A percentile compares a stretch with the other conserved stretches of the same genome.
Conservation (phyloP, 2,113 vertebrate genomes). For the Pituophis catenifer region DNA sequence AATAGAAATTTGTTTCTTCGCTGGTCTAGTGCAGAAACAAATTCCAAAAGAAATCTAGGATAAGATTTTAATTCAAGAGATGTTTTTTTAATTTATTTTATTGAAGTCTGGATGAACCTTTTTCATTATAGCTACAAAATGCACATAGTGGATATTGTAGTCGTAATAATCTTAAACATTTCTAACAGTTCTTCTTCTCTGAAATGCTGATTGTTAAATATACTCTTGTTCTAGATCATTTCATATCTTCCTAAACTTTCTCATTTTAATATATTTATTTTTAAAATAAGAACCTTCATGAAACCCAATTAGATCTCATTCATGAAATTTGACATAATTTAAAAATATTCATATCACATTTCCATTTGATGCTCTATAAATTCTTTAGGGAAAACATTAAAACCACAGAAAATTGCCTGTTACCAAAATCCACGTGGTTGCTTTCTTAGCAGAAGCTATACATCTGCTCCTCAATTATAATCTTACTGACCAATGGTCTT, state of each 20-base stretch:
- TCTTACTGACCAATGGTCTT: slow-evolving; percentile 17
- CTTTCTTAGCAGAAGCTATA: slow-evolving; percentile 26
- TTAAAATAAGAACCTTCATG: slow-evolving; percentile 13
- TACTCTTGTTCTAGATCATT: background rate
- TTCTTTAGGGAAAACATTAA: slow-evolving; percentile 57
- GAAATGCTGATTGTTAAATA: background rate
- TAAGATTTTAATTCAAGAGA: background rate
- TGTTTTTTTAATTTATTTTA: background rate
- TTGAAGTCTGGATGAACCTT: background rate
- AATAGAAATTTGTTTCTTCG: background rate
- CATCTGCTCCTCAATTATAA: slow-evolving; percentile 46
- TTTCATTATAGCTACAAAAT: background rate
- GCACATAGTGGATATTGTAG: background rate
- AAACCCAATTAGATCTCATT: slow-evolving; percentile 10
- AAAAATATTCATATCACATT: slow-evolving; percentile 55
- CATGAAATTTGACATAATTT: slow-evolving; percentile 9
- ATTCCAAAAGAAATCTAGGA: background rate
- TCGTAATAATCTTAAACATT: background rate
- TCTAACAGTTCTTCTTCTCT: background rate
- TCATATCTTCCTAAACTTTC: background rate
- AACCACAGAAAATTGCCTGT: slow-evolving; percentile 61
- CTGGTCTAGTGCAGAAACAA: background rate
- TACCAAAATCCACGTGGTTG: slow-evolving; percentile 56
- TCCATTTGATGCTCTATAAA: slow-evolving; percentile 43
- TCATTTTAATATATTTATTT: slow-evolving; percentile 18